Evolutionary conservation across 2,113 vertebrate genomes (phyloP), one percentile per base, ranked within the genome.

Genomic region (Fulmarus glacialis): DNA sequence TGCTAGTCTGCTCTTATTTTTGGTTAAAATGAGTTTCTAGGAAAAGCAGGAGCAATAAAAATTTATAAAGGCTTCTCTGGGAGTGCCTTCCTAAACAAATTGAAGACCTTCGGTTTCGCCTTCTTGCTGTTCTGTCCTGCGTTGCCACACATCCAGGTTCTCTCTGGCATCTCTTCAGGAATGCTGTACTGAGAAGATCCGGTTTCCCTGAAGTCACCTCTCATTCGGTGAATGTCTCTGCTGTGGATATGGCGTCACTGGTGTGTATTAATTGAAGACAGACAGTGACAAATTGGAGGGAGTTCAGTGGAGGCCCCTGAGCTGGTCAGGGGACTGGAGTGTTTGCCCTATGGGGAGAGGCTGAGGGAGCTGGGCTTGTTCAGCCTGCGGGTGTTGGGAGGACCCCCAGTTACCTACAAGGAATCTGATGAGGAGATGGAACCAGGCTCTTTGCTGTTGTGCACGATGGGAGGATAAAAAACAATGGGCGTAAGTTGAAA

Each of bases 401-500:
- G 18, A 50, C 16, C 42, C 58, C 12, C 29, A 30, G 20, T 21
- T 48, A 63, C 30, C 30, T 64, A 24, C 26, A 67, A 30, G 16
- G 58, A 30, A 4, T 79, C 22, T 13, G 6, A 10, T 40, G 52
- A 70, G 62, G 42, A 72, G 38, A 17, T 22, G 34, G 62, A 74
- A 68, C 26, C 17, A 42, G n/a, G 32, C 23, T 71, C 24, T 71
- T 70, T 14, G 7, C 19, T 20, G 23, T 29, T 87, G 42, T 1
- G 2, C 3, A 2, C 23, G 43, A 36, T 50, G 34, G 20, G 14
- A 87, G 30, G 34, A 56, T 21, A 42, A 70, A 75, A 87, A 55
- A 0, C 12, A 52, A 4, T 3, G 2, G 38, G 6, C 19, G 0
- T 24, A 47, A 70, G 34, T 4, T 47, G 30, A 34, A 96, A 68